Percentiles rank a stretch among this genome's conserved stretches.
Evolutionary conservation across 2,797 vertebrate species (phyloP).

Genomic region (Microctenopoma lineatum): DNA sequence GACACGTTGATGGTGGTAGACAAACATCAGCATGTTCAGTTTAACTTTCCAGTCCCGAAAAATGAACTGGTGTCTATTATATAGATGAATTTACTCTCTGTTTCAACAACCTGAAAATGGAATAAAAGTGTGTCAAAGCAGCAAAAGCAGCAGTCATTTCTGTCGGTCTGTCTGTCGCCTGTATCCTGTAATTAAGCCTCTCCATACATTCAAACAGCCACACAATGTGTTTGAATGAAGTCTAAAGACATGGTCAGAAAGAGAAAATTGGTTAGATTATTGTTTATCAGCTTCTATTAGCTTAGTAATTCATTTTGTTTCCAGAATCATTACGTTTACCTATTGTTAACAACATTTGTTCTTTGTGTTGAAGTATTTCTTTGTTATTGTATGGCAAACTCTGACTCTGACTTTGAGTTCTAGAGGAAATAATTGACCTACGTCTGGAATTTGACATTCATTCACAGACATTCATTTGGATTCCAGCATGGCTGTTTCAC

Average conservation of each 20-base stretch:
- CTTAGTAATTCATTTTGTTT: conserved; percentile 12
- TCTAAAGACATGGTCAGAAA: neutral
- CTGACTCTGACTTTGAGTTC: conserved; percentile 10
- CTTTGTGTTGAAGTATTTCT: neutral
- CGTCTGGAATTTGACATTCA: conserved; percentile 29
- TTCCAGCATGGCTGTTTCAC: conserved; percentile 37
- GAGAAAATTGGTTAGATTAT: neutral
- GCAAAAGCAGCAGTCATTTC: neutral
- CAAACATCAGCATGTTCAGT: too few species aligned
- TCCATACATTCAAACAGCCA: conserved; percentile 13
- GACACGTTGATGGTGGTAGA: too few species aligned
- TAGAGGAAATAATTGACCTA: neutral
- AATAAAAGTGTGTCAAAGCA: too few species aligned
- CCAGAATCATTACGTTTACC: neutral
- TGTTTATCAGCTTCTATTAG: conserved; percentile 1
- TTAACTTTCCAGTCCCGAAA: too few species aligned
- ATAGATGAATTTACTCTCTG: too few species aligned
- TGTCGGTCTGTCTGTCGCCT: too few species aligned
- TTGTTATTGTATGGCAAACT: neutral
- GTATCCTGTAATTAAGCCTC: neutral
- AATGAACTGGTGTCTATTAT: too few species aligned
- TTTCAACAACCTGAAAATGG: neutral
- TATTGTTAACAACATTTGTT: neutral
- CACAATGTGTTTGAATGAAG: neutral
- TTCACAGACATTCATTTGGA: conserved; percentile 31